Evolutionary conservation across 2,888 invertebrate species (phyloP).

Genomic region (Rhopalosiphum nymphaeae): DNA sequence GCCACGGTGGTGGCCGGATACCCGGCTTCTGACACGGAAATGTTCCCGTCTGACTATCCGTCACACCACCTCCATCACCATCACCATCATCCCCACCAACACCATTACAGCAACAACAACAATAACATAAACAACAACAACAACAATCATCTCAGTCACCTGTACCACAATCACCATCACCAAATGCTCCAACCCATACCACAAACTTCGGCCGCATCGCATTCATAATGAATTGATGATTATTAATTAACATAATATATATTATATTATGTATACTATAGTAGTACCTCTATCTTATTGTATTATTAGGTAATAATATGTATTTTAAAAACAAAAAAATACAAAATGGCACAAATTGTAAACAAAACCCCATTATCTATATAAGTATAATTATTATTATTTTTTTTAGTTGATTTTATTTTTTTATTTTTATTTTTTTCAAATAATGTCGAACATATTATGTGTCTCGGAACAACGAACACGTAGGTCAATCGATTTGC

Average conservation of each 20-base stretch:
- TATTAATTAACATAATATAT: neutral
- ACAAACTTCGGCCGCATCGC: conserved; percentile 44
- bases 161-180: conserved; percentile 54
- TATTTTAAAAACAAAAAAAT: neutral
- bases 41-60: conserved; percentile 51
- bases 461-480: neutral
- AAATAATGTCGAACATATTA: neutral
- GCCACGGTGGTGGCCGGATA: conserved; percentile 45
- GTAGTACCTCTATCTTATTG: neutral
- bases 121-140: conserved; percentile 42
- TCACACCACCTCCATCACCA: conserved; percentile 49
- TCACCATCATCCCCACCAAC: conserved; percentile 36
- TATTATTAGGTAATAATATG: neutral
- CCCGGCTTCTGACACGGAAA: conserved; percentile 48
- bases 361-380: neutral
- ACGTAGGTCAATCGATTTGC: neutral
- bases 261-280: neutral
- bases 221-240: conserved; percentile 47
- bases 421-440: neutral
- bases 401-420: neutral
- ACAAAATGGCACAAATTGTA: neutral
- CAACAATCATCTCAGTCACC: conserved; percentile 44
- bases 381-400: neutral
- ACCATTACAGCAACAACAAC: conserved; percentile 35
- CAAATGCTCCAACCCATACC: conserved; percentile 54